Conservation (phyloP, 2,797 vertebrate species). For the Bradypodion ventrale region DNA sequence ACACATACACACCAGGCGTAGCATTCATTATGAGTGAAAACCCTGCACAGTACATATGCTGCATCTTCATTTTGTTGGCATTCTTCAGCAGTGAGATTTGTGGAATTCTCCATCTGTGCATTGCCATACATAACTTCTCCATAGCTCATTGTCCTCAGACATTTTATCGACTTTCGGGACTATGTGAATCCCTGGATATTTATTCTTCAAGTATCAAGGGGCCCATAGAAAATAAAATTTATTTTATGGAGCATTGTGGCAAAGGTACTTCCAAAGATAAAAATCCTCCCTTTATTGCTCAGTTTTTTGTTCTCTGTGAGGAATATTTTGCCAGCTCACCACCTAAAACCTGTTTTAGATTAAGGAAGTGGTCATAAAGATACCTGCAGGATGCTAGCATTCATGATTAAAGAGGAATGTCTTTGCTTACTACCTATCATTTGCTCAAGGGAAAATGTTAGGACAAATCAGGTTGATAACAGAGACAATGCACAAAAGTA, state of each 20-base stretch:
- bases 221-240: conserved; percentile 57
- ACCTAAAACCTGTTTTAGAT: conserved; percentile 18
- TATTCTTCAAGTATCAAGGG: conserved; percentile 60
- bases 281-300: conserved; percentile 38
- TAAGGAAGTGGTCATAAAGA: conserved; percentile 22
- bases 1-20: conserved; percentile 8
- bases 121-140: conserved; percentile 61
- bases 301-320: conserved; percentile 45
- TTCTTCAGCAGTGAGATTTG: conserved; percentile 60
- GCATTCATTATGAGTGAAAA: conserved; percentile 49
- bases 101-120: conserved; percentile 57
- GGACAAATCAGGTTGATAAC: neutral
- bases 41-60: conserved; percentile 57
- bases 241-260: conserved; percentile 65
- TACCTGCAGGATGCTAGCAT: neutral
- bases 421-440: neutral
- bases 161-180: conserved; percentile 68
- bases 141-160: conserved; percentile 68
- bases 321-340: conserved; percentile 25
- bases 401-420: conserved; percentile 31
- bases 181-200: conserved; percentile 66
- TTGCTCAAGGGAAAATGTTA: conserved; percentile 4
- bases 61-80: conserved; percentile 60
- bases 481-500: neutral
- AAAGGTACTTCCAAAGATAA: conserved; percentile 58